phyloP scores from a whole-genome alignment of 2,888 invertebrate species.

The Sinopyrophorus schimmeli region DNA sequence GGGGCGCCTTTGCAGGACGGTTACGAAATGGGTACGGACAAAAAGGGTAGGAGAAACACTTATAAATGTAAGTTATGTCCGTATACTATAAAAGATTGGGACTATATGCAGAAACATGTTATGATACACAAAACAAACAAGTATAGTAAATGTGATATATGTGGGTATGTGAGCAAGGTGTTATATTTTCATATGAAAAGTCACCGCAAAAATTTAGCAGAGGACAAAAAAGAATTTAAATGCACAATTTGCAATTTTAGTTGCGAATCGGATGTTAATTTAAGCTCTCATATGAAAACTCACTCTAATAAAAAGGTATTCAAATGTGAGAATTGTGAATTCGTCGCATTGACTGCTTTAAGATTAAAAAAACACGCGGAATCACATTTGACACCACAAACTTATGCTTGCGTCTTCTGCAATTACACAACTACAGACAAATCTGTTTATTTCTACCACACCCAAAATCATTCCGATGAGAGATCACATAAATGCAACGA shows the following conservation, averaged over 20 bases:
- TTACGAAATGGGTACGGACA: too few species aligned
- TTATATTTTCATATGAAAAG: not conserved
- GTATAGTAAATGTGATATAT: too few species aligned
- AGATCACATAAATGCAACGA: not conserved
- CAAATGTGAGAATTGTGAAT: too few species aligned
- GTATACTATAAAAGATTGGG: too few species aligned
- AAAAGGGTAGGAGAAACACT: too few species aligned
- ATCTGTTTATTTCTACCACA: not conserved
- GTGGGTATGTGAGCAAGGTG: too few species aligned
- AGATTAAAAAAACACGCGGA: not conserved
- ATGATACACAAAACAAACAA: too few species aligned
- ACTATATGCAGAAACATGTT: not conserved
- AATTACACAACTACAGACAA: not conserved
- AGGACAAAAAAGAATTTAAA: not conserved
- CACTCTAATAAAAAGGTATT: not conserved
- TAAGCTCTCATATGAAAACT: not conserved
- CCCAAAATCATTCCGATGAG: not conserved
- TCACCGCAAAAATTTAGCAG: not conserved
- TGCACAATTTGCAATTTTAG: constrained; percentile 1
- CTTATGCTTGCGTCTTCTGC: not conserved
- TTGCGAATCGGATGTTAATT: not conserved
- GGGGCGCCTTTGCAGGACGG: not conserved
- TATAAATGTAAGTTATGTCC: too few species aligned
- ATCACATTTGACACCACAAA: not conserved
- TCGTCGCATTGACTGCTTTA: too few species aligned